These are phyloP conservation scores for Imbricaverruca yamaguchii DNA, from an alignment of 2,888 invertebrate genomes.

Conservation along the genomic window DNA sequence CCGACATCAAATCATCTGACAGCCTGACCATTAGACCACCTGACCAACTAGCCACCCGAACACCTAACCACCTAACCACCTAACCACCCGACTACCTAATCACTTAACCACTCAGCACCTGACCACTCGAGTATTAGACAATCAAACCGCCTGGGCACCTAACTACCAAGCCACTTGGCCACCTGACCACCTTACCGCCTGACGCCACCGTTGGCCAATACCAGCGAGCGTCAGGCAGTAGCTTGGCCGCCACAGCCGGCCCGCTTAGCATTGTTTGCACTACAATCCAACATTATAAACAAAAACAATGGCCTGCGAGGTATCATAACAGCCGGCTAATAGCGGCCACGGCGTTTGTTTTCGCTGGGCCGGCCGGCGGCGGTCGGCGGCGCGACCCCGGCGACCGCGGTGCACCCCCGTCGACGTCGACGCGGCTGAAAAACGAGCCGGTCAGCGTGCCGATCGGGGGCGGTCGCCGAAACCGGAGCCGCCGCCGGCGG, in stretches of 20 bases:
- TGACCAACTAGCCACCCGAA: too few relatives aligned
- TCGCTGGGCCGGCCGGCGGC: neutral
- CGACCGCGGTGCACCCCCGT: neutral
- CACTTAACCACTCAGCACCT: too few relatives aligned
- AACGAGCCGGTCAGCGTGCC: constrained; percentile 6
- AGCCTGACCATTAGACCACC: too few relatives aligned
- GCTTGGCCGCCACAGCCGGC: neutral
- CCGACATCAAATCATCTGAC: too few relatives aligned
- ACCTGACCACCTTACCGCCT: too few relatives aligned
- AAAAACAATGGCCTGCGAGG: neutral
- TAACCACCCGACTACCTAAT: too few relatives aligned
- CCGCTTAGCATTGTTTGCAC: neutral
- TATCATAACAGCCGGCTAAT: constrained; percentile 1
- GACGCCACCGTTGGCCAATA: too few relatives aligned
- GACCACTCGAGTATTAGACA: too few relatives aligned
- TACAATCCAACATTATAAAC: constrained; percentile 11
- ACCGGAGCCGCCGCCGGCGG: neutral
- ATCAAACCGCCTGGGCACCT: too few relatives aligned
- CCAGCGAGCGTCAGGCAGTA: too few relatives aligned
- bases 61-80: too few relatives aligned
- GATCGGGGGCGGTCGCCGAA: neutral
- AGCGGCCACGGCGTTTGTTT: neutral
- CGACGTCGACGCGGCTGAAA: constrained; percentile 4
- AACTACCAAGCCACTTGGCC: too few relatives aligned
- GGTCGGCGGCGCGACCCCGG: neutral